phyloP scores from a whole-genome alignment of 2,113 vertebrate genomes.

The Gadus macrocephalus region DNA sequence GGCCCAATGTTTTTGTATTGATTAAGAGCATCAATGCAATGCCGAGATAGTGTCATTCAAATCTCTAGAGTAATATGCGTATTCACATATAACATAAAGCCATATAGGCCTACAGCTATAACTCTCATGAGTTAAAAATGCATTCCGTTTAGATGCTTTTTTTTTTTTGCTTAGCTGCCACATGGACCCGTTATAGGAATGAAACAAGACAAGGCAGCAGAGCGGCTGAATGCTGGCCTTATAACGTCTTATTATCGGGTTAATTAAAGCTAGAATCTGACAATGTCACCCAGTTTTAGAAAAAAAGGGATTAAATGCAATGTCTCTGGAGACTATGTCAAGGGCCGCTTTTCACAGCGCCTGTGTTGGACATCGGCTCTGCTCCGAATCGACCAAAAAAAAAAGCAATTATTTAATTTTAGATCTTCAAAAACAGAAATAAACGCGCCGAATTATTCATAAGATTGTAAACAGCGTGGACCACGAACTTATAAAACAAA shows the following conservation, averaged over 20 bases:
- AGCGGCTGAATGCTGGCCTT: conserved; percentile 85
- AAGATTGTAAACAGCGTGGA: conserved; percentile 74
- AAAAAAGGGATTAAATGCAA: conserved; percentile 97
- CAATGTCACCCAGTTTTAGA: conserved; percentile 98
- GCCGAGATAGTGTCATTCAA: no score
- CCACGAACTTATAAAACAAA: conserved; percentile 76
- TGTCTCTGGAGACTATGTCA: conserved; percentile 96
- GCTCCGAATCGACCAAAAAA: conserved; percentile 77
- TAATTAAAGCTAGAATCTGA: conserved; percentile 99
- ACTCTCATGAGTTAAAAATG: not conserved
- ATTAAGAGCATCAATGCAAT: conserved; percentile 32
- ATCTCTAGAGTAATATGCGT: conserved; percentile 25
- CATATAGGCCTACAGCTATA: not conserved
- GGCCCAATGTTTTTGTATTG: conserved; percentile 36
- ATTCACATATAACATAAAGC: not conserved
- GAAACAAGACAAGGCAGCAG: conserved; percentile 82
- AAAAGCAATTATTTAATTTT: conserved; percentile 95
- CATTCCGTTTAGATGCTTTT: conserved; percentile 14
- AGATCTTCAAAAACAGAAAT: conserved; percentile 81
- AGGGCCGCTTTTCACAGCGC: conserved; percentile 89
- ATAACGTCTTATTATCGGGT: conserved; percentile 98
- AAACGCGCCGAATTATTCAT: conserved; percentile 77
- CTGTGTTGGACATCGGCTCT: conserved; percentile 60
- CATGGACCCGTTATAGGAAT: conserved; percentile 68
- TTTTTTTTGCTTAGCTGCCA: conserved; percentile 42